A percentile compares a stretch with the other conserved stretches of the same genome.
These are phyloP conservation scores for Virgularia gustaviana DNA, from an alignment of 92 coral and sea anemone genomes.

Conservation along the genomic window DNA sequence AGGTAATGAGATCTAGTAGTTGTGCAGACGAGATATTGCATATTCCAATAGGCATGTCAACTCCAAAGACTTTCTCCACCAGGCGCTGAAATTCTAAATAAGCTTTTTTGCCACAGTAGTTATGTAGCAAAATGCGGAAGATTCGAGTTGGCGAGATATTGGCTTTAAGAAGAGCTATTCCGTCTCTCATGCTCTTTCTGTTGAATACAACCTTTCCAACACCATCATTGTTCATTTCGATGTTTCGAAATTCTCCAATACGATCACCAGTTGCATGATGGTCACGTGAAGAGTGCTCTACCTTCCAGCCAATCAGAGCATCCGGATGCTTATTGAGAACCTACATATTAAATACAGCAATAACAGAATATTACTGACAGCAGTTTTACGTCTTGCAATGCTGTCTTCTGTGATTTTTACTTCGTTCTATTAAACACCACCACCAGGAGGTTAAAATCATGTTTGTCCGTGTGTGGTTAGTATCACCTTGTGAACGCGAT, in stretches of 20 bases:
- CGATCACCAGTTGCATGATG: slow-evolving; percentile 3
- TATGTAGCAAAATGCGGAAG: slow-evolving; percentile 56
- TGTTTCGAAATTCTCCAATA: slow-evolving; percentile 9
- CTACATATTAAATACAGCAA: too few relatives aligned
- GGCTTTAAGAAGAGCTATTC: slow-evolving; percentile 44
- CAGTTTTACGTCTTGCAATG: too few relatives aligned
- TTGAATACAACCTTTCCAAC: slow-evolving; percentile 18
- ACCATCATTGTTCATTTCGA: slow-evolving; percentile 12
- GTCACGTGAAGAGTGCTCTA: slow-evolving; percentile 46
- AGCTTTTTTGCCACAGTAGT: slow-evolving; percentile 55
- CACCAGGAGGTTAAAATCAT: too few relatives aligned
- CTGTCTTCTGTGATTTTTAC: too few relatives aligned
- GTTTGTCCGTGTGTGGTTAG: too few relatives aligned
- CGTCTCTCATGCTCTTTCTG: slow-evolving; percentile 51
- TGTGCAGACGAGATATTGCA: slow-evolving; percentile 59
- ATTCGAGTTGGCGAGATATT: slow-evolving; percentile 32
- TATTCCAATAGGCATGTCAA: slow-evolving; percentile 57
- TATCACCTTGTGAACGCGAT: too few relatives aligned
- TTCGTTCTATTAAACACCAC: too few relatives aligned
- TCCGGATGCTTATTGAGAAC: slow-evolving; percentile 38
- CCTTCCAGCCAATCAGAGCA: slow-evolving; percentile 61
- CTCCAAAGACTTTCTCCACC: slow-evolving; percentile 53
- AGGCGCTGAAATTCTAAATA: slow-evolving; percentile 56
- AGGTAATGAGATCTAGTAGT: slow-evolving; percentile 47
- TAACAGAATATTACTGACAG: too few relatives aligned